Evolutionary conservation across 2,888 invertebrate species (phyloP), one percentile per base, ranked within the genome.

Genomic region (Pogonocherus hispidulus): DNA sequence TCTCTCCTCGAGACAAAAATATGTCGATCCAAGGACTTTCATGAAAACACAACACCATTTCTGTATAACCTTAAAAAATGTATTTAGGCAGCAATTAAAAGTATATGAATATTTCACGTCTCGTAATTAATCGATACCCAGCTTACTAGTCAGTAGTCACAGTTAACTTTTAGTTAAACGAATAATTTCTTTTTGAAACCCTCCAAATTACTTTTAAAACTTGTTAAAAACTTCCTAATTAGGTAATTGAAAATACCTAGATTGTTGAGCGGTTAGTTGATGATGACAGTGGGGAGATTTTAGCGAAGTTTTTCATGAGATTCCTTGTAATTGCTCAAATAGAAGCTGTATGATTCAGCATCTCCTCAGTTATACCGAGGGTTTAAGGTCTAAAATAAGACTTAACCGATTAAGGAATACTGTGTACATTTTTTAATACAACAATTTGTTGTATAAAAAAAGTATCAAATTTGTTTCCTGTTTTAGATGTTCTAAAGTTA

Each of bases 171-270:
- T 78, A 74, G 73, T 77, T 81, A 83, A 81, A 82, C 82, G 83
- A 83, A 83, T 82, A 83, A 83, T 82, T 83, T 82, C 82, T 80
- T 81, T 81, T 80, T 80, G 80, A 83, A 82, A 80, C 80, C 77
- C 74, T 71, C 78, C 76, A 83, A 84, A 83, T 84, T 83, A 82
- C 82, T 84, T 84, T 83, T 79, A 81, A 82, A 84, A 84, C 83
- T 83, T 83, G 83, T 83, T 84, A 83, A 83, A 27, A 84, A 84
- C 82, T 84, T 84, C 78, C 80, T 84, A 83, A 84, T 84, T 82
- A 83, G 81, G 81, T 84, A 83, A 84, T 83, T 84, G 83, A 83
- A 83, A 83, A 79, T 79, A 82, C 77, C 81, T 78, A 78, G 72
- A 75, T 72, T 71, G 75, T 69, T 52, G 62, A 70, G 67, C 60